phyloP scores from a whole-genome alignment of 1,140 invertebrate genomes.

The Lethocerus indicus region DNA sequence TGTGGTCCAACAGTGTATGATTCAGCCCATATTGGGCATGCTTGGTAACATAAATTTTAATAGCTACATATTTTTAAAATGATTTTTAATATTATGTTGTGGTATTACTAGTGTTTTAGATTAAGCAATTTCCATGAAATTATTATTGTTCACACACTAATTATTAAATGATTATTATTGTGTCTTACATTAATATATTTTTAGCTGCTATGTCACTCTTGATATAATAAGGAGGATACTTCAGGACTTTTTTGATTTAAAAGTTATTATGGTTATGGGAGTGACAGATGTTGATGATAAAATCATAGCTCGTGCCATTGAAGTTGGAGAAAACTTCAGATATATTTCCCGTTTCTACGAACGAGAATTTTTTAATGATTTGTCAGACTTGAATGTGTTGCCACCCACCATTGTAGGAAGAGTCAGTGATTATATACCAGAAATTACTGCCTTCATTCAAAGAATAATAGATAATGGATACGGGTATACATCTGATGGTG shows the following conservation, averaged over 20 bases:
- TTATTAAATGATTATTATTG: neutral
- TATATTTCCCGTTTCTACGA: constrained; percentile 77
- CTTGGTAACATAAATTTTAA: constrained; percentile 22
- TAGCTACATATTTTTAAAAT: neutral
- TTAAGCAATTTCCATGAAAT: neutral
- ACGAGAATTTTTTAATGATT: constrained; percentile 88
- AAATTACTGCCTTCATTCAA: constrained; percentile 82
- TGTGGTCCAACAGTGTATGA: constrained; percentile 95
- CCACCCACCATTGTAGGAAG: constrained; percentile 84
- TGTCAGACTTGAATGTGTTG: constrained; percentile 66
- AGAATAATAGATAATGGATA: constrained; percentile 81
- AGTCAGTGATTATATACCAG: constrained; percentile 96
- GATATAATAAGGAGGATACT: constrained; percentile 8
- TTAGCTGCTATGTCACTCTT: constrained; percentile 3
- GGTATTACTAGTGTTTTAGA: neutral
- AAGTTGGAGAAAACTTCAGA: constrained; percentile 35
- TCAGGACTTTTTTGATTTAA: constrained; percentile 3
- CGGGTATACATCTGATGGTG: constrained; percentile 81
- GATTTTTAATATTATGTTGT: neutral
- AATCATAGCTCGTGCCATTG: constrained; percentile 88
- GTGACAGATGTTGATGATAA: constrained; percentile 99
- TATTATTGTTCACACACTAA: neutral
- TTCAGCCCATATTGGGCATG: constrained; percentile 79
- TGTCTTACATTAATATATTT: too few species aligned
- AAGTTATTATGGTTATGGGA: constrained; percentile 95